Evolutionary conservation across 2,888 invertebrate species (phyloP), one percentile per base, ranked within the genome.

Genomic region (Luperina nickerlii): DNA sequence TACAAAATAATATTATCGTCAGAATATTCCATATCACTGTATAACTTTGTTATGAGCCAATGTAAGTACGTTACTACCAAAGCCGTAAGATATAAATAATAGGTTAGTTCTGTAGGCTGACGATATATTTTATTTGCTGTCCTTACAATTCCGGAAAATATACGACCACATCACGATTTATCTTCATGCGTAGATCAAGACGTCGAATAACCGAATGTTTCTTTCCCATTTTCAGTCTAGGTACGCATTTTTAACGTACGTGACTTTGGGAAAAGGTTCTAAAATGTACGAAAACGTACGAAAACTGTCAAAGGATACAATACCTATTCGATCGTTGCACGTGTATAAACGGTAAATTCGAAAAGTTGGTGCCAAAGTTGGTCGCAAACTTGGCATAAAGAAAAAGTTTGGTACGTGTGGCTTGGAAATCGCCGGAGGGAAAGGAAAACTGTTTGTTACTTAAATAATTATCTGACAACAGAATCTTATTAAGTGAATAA

Each of bases 141-240:
- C 76, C 83, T 82, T 69, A 90, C 74, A 85, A 86, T 78, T 81
- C 71, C 27, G 51, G 63, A 79, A 89, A 84, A 90, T 90, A 84
- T 81, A 87, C 68, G 88, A 84, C 78, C 89, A 83, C 81, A 82
- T 88, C 90, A 90, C 90, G 90, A 87, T 87, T 88, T 90, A 85
- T 83, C 81, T 89, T 83, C 81, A 81, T 79, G 76, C 81, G 82
- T 87, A 87, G 70, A 86, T 85, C 87, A 79, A 87, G 82, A 62
- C 68, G 78, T 70, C 79, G 45, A 88, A 81, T 63, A 68, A 75
- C 67, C 74, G 69, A 84, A 85, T 80, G 73, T 78, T 82, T 71
- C 74, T 78, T 77, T 74, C 78, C 73, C 75, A 76, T 77, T 76
- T 79, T 74, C 79, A 76, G 80, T 81, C 88, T 89, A 87, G 88